These are phyloP conservation scores for Aplochiton taeniatus DNA, from an alignment of 2,797 vertebrate species.

Conservation along the genomic window DNA sequence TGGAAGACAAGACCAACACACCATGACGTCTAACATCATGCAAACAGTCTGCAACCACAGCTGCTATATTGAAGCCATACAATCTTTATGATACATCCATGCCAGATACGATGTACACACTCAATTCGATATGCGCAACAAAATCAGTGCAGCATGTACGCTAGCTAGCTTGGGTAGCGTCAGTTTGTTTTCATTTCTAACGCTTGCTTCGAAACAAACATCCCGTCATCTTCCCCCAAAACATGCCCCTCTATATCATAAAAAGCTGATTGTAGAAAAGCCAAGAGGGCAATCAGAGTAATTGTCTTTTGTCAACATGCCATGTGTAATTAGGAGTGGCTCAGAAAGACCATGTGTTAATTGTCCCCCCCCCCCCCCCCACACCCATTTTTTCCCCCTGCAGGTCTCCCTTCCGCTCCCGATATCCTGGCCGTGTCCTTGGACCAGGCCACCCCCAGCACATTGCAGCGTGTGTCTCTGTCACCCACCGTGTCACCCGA, in stretches of 20 bases:
- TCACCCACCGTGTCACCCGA: constrained; percentile 73
- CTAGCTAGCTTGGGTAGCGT: too few relatives aligned
- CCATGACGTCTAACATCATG: neutral
- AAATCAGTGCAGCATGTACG: neutral
- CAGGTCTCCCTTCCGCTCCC: constrained; percentile 33
- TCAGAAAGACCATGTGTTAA: constrained; percentile 72
- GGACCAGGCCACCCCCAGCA: constrained; percentile 65
- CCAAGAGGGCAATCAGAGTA: constrained; percentile 77
- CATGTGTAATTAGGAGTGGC: constrained; percentile 79
- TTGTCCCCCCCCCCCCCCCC: constrained; percentile 74
- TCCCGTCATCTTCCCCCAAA: constrained; percentile 36
- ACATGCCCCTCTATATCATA: constrained; percentile 51
- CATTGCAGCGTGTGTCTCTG: constrained; percentile 74
- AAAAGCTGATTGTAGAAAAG: constrained; percentile 77
- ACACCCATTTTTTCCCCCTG: constrained; percentile 59
- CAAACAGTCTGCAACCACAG: neutral
- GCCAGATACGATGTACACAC: too few relatives aligned
- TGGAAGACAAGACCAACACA: constrained; percentile 46
- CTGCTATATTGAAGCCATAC: too few relatives aligned
- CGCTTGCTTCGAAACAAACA: constrained; percentile 39
- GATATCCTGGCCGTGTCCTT: constrained; percentile 69
- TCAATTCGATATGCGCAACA: neutral
- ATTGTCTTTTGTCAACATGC: constrained; percentile 82
- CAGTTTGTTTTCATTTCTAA: constrained; percentile 24
- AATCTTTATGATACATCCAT: neutral